Conservation (phyloP, 2,113 vertebrate genomes). For the Galemys pyrenaicus region DNA sequence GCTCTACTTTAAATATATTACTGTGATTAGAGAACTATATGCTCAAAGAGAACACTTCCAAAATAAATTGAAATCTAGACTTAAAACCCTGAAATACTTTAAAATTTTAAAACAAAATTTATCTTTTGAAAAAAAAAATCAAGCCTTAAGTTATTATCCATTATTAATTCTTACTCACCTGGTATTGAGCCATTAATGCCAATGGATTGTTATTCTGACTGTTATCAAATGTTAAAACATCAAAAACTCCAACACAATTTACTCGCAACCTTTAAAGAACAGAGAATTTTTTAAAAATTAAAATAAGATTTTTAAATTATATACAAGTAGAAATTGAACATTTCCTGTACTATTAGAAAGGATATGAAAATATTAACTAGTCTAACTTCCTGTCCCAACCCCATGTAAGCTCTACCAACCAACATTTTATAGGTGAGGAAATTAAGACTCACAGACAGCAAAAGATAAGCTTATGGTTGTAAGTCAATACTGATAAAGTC, state of each 20-base stretch:
- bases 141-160: constrained; percentile 10
- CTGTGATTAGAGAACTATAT: neutral
- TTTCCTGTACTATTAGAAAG: neutral
- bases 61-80: constrained; percentile 25
- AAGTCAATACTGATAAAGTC: neutral
- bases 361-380: neutral
- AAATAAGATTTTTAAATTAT: neutral
- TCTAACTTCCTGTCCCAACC: neutral
- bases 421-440: neutral
- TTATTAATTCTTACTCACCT: constrained; percentile 87
- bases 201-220: constrained; percentile 98
- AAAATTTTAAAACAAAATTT: constrained; percentile 48
- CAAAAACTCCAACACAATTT: constrained; percentile 98
- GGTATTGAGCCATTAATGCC: constrained; percentile 99
- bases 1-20: neutral
- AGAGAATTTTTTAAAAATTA: constrained; percentile 65
- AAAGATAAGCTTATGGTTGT: neutral
- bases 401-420: neutral
- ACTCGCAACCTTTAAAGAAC: constrained; percentile 92
- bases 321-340: constrained; percentile 11
- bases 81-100: constrained; percentile 22
- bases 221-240: constrained; percentile 99
- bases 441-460: neutral
- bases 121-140: constrained; percentile 11
- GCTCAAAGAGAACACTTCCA: neutral